phyloP scores from a whole-genome alignment of 2,113 vertebrate genomes.

The Nothocercus nigrocapillus region DNA sequence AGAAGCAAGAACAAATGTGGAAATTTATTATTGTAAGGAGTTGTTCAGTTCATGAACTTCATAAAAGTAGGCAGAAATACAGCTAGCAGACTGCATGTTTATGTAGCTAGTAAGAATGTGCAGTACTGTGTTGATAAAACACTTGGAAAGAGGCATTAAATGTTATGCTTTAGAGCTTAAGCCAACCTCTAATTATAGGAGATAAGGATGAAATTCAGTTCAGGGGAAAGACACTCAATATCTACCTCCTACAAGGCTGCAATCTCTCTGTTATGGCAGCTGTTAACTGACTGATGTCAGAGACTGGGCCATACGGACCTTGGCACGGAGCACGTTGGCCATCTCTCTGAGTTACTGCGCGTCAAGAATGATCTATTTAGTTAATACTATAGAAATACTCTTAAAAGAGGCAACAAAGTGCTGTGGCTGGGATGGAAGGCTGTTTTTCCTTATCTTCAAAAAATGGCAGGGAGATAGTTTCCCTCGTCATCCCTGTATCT shows the following conservation, averaged over 20 bases:
- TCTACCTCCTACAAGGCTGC: neutral
- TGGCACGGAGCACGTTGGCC: rapidly evolving
- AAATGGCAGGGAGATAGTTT: neutral
- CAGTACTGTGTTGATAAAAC: neutral
- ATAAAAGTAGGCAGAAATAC: neutral
- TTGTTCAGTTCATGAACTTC: rapidly evolving
- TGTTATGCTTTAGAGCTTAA: neutral
- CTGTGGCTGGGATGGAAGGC: neutral
- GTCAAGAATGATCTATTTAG: neutral
- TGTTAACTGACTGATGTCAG: neutral
- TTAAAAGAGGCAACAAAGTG: neutral
- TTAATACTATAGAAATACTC: neutral
- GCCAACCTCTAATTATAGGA: neutral
- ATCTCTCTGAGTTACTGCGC: neutral
- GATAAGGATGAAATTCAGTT: neutral
- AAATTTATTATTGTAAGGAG: neutral
- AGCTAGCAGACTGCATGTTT: neutral
- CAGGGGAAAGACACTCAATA: neutral
- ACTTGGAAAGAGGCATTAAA: neutral
- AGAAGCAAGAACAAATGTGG: neutral
- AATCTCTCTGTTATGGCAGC: neutral
- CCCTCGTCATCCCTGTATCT: neutral
- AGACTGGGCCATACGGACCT: neutral
- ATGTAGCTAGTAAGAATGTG: neutral
- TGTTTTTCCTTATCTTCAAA: neutral